These are phyloP conservation scores for Dexiosoma caninum DNA, from an alignment of 2,888 invertebrate genomes.

Conservation along the genomic window DNA sequence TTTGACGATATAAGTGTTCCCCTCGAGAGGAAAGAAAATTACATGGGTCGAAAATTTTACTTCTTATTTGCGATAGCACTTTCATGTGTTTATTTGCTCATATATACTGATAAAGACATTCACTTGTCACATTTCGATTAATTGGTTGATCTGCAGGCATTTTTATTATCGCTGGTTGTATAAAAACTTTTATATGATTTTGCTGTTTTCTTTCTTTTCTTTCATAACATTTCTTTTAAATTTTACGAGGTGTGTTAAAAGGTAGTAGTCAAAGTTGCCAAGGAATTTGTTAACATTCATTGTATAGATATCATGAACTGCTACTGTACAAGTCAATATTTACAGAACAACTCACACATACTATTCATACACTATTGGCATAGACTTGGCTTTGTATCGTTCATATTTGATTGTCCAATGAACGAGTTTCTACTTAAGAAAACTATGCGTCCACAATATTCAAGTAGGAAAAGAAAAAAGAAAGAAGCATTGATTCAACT, in stretches of 20 bases:
- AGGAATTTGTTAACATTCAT: conserved; percentile 47
- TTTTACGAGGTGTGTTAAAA: conserved; percentile 1
- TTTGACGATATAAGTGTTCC: too few relatives aligned
- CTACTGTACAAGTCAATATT: neutral
- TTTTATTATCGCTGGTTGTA: conserved; percentile 11
- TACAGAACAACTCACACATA: neutral
- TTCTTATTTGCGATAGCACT: too few relatives aligned
- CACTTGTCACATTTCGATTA: too few relatives aligned
- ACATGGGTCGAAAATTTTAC: too few relatives aligned
- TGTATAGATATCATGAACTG: conserved; percentile 26
- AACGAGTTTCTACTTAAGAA: neutral
- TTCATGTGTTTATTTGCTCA: too few relatives aligned
- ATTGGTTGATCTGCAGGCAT: too few relatives aligned
- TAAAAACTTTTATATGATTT: neutral
- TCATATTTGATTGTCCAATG: neutral
- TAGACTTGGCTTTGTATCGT: neutral
- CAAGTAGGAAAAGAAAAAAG: neutral
- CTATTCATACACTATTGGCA: neutral
- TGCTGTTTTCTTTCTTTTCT: neutral
- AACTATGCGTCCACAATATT: neutral
- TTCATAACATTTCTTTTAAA: conserved; percentile 30
- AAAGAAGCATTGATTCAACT: neutral
- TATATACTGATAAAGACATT: too few relatives aligned
- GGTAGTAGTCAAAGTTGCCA: conserved; percentile 15
- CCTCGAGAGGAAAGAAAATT: too few relatives aligned